Evolutionary conservation across 1,140 invertebrate species (phyloP), one percentile per base, ranked within the genome.

Genomic region (Goniozus legneri): DNA sequence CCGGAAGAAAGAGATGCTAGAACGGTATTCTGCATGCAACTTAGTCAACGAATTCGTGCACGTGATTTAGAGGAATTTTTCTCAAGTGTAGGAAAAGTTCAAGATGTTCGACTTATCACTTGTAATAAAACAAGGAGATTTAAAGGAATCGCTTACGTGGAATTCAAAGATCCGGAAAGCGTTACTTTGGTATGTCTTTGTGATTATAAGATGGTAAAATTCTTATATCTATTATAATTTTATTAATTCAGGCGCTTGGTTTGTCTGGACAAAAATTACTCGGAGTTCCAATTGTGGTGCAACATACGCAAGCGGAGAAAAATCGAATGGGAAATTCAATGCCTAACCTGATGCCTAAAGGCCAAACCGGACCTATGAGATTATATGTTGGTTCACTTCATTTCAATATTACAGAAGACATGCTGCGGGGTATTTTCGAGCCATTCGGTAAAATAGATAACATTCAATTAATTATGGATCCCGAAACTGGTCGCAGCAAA

Each of bases 51-150:
- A 56, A 94, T 98, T 57, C 82, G 96, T 47, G 91, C 92, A 8
- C 84, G 95, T 47, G 97, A 99, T 74, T 77, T 99, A 24, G 97
- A 99, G 79, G 96, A 99, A 75, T 99, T 99, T 73, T 99, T 99
- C 69, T 97, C 93, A 3, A 91, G 93, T 44, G 96, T 99, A 46
- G 97, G 97, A 30, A 97, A 97, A 82, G 96, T 98, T 15, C 84
- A 94, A 60, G 97, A 99, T 81, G 97, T 99, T 8, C 81, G 95
- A 65, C 84, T 99, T 50, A 99, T 99, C 33, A 97, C 95, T 32
- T 98, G 98, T 74, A 98, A 98, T 71, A 98, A 98, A 77, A 99
- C 97, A 0, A 84, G 97, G 59, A 79, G 96, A 55, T 99, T 98
- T 59, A 99, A 99, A 78, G 97, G 97, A 40, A 99, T 99, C 65